Evolutionary conservation across 2,888 invertebrate genomes (phyloP).

Genomic region (Entomobrya multifasciata): DNA sequence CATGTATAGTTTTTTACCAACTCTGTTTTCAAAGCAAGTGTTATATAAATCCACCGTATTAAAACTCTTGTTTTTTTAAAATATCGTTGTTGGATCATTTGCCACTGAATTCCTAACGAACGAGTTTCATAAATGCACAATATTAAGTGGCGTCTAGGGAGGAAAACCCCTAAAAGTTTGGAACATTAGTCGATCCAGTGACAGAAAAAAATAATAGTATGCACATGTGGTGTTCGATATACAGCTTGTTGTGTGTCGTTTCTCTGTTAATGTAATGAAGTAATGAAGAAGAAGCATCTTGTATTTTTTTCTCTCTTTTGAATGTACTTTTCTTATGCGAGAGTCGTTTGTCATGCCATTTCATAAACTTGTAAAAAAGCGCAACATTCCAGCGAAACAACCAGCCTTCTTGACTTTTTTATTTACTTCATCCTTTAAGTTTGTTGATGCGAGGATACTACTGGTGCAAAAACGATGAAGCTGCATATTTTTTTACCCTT

Average conservation of each 20-base stretch:
- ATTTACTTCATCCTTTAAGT: background rate
- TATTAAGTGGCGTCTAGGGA: constrained; percentile 9
- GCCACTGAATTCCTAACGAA: constrained; percentile 12
- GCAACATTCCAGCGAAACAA: constrained; percentile 39
- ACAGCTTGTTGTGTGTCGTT: too few relatives aligned
- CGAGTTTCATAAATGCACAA: background rate
- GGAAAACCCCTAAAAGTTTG: background rate
- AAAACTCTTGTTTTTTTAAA: constrained; percentile 16
- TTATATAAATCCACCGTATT: background rate
- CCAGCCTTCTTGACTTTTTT: constrained; percentile 36
- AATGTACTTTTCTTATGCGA: constrained; percentile 13
- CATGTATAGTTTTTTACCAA: constrained; percentile 18
- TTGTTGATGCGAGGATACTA: background rate
- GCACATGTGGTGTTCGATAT: constrained; percentile 55
- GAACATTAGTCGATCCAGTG: background rate
- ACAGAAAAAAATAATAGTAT: constrained; percentile 38
- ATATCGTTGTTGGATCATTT: constrained; percentile 64
- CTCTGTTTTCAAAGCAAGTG: constrained; percentile 28
- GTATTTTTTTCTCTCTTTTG: constrained; percentile 8
- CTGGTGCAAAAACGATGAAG: constrained; percentile 73
- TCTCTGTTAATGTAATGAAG: background rate
- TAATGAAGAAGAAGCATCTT: background rate
- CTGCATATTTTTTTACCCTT: constrained; percentile 67
- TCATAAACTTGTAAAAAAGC: constrained; percentile 58
- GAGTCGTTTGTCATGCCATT: constrained; percentile 65